phyloP scores from a whole-genome alignment of 2,888 invertebrate species.

The Habrosyne pyritoides region DNA sequence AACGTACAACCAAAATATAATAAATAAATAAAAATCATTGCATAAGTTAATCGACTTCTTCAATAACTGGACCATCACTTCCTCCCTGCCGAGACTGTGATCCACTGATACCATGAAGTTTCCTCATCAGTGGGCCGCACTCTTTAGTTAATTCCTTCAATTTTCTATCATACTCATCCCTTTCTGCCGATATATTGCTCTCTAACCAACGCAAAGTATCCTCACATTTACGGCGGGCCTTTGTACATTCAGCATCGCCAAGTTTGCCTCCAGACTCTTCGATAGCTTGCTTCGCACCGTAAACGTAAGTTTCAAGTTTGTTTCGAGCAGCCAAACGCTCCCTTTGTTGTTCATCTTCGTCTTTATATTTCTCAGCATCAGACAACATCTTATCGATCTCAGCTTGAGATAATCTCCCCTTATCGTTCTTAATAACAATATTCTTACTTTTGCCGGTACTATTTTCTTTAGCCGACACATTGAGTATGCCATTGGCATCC shows the following conservation, averaged over 20 bases:
- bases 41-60: conserved; percentile 83
- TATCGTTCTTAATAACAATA: conserved; percentile 92
- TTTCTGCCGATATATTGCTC: conserved; percentile 85
- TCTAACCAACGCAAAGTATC: conserved; percentile 87
- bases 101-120: conserved; percentile 61
- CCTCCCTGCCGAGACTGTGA: conserved; percentile 22
- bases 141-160: conserved; percentile 45
- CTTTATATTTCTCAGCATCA: conserved; percentile 88
- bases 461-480: conserved; percentile 90
- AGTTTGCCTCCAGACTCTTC: conserved; percentile 85
- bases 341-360: conserved; percentile 87
- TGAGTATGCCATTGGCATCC: conserved; percentile 91
- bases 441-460: conserved; percentile 87
- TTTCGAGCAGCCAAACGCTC: conserved; percentile 87
- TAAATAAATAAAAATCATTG: conserved; percentile 17
- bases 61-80: conserved; percentile 78
- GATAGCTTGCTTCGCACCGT: conserved; percentile 86
- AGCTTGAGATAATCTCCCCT: conserved; percentile 90
- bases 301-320: conserved; percentile 87
- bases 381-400: conserved; percentile 93
- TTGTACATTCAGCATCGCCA: conserved; percentile 82
- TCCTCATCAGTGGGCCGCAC: conserved; percentile 84
- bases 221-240: conserved; percentile 78
- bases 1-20: conserved; percentile 23
- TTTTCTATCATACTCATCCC: conserved; percentile 86